phyloP scores from a whole-genome alignment of 2,888 invertebrate species.

The Ctenicera cuprea region DNA sequence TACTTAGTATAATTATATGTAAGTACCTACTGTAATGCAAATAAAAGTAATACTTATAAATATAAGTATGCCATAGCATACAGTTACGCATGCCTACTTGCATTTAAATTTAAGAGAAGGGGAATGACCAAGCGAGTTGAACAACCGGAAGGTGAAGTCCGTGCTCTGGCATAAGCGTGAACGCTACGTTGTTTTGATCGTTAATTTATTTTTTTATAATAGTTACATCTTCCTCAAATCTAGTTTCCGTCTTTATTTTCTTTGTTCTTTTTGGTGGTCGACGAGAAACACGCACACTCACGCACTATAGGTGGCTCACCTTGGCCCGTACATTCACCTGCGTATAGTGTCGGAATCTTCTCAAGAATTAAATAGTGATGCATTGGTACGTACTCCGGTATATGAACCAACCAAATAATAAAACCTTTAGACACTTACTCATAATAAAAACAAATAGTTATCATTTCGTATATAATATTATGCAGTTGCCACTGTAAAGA shows the following conservation, averaged over 20 bases:
- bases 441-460: too few relatives aligned
- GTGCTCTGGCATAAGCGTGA: conserved; percentile 37
- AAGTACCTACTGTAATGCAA: background rate
- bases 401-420: too few relatives aligned
- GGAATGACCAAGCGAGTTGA: conserved; percentile 48
- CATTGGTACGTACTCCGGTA: background rate
- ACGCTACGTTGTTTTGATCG: conserved; percentile 52
- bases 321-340: conserved; percentile 65
- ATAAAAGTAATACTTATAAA: background rate
- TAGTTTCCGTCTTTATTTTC: conserved; percentile 52
- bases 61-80: conserved; percentile 10
- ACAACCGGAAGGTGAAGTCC: conserved; percentile 51
- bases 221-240: conserved; percentile 46
- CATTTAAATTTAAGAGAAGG: conserved; percentile 40
- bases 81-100: conserved; percentile 25
- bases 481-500: too few relatives aligned
- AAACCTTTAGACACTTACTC: too few relatives aligned
- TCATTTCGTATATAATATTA: too few relatives aligned
- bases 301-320: conserved; percentile 63
- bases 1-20: too few relatives aligned
- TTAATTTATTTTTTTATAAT: conserved; percentile 45
- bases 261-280: conserved; percentile 52
- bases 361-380: conserved; percentile 30
- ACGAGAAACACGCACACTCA: conserved; percentile 62
- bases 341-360: conserved; percentile 34